Conservation (phyloP, 2,113 vertebrate genomes). For the Eurypyga helias region DNA sequence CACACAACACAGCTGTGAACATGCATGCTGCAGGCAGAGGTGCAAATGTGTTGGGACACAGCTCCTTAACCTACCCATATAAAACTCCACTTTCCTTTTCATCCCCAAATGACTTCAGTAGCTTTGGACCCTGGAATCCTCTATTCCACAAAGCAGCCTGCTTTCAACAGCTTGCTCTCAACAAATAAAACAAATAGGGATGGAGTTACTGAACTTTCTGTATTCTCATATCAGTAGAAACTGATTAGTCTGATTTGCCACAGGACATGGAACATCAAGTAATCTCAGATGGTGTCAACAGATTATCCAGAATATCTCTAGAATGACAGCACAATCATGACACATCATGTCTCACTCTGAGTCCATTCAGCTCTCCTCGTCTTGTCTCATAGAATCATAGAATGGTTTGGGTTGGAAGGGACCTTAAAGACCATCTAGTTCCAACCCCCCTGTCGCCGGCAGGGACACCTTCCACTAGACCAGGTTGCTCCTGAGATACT, state of each 20-base stretch:
- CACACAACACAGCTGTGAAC: accelerated
- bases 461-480: no score
- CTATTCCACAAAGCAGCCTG: background rate
- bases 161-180: background rate
- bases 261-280: background rate
- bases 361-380: background rate
- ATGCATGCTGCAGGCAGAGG: background rate
- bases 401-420: no score
- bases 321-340: background rate
- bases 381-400: no score
- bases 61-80: background rate
- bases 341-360: background rate
- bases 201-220: background rate
- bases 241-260: background rate
- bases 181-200: background rate
- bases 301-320: background rate
- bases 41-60: background rate
- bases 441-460: no score
- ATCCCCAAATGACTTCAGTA: background rate
- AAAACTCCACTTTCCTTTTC: background rate
- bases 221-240: background rate
- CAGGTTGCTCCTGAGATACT: background rate
- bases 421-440: no score
- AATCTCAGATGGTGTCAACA: background rate
- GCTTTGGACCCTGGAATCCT: background rate